Percentiles rank a stretch among this genome's conserved stretches.
phyloP scores from a whole-genome alignment of 2,797 vertebrate genomes.

The Saxicola maurus region DNA sequence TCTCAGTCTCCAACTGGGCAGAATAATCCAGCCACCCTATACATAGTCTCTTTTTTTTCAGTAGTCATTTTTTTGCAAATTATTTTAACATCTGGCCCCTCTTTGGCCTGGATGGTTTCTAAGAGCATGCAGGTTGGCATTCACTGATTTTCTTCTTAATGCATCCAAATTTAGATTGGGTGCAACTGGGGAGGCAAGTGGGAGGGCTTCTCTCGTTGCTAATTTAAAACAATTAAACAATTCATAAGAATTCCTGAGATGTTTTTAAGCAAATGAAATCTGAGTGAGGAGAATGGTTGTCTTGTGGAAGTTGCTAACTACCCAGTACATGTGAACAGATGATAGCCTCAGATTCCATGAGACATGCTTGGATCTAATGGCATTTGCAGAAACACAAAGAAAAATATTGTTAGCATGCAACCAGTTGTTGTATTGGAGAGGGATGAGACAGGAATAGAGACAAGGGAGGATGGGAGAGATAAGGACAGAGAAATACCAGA shows the following conservation, averaged over 20 bases:
- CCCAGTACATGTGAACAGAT: not conserved
- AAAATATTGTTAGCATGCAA: not conserved
- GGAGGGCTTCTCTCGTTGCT: not conserved
- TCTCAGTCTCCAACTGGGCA: not conserved
- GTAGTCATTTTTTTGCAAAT: not conserved
- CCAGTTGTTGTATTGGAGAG: not conserved
- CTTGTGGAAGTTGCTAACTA: not conserved
- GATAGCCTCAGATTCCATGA: not conserved
- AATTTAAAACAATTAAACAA: not conserved
- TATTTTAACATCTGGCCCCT: not conserved
- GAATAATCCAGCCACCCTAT: not conserved
- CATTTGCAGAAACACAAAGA: not conserved
- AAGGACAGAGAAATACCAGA: not conserved
- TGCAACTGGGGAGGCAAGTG: not conserved
- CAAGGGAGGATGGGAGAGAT: not conserved
- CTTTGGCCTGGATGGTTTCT: not conserved
- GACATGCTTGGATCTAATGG: not conserved
- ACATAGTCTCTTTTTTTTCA: not conserved
- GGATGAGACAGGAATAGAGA: not conserved
- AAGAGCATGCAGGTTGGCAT: not conserved
- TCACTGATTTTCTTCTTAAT: not conserved
- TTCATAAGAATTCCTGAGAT: not conserved
- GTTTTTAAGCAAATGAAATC: not conserved
- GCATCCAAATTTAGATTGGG: not conserved
- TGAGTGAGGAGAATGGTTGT: not conserved